phyloP scores from a whole-genome alignment of 2,113 vertebrate species.

The Leucosticte australis region DNA sequence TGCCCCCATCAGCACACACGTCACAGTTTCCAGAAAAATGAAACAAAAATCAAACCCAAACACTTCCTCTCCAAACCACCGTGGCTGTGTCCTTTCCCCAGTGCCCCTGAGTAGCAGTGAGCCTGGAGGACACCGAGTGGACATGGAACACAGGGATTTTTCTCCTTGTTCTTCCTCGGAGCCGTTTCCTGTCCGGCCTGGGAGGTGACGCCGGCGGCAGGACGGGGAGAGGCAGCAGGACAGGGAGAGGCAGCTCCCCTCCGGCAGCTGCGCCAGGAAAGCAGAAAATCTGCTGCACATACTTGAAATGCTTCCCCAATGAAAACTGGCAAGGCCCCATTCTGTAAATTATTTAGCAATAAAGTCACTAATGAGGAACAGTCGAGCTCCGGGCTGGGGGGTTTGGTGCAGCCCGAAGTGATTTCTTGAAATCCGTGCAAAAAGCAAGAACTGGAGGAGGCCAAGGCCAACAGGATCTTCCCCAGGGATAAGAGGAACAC shows the following conservation, averaged over 20 bases:
- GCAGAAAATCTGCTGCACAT: constrained; percentile 62
- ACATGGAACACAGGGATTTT: fast-evolving
- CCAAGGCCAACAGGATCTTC: background rate
- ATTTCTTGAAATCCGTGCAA: background rate
- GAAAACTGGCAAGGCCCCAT: constrained; percentile 60
- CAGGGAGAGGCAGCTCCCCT: background rate
- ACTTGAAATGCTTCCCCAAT: constrained; percentile 68
- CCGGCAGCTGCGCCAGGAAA: constrained; percentile 64
- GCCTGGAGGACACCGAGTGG: background rate
- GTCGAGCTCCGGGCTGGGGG: background rate
- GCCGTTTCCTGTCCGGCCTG: background rate
- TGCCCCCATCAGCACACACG: fast-evolving
- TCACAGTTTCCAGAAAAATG: background rate
- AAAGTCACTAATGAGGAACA: constrained; percentile 66
- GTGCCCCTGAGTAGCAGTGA: fast-evolving
- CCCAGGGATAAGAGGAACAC: background rate
- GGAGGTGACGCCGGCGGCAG: background rate
- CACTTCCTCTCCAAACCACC: background rate
- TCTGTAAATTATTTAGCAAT: constrained; percentile 67
- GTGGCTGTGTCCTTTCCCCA: fast-evolving
- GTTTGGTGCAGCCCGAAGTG: background rate
- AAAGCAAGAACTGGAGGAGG: background rate
- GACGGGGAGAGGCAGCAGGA: background rate
- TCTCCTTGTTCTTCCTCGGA: fast-evolving
- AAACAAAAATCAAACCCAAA: background rate